Conservation (phyloP, 2,113 vertebrate species). For the Mesitornis unicolor region DNA sequence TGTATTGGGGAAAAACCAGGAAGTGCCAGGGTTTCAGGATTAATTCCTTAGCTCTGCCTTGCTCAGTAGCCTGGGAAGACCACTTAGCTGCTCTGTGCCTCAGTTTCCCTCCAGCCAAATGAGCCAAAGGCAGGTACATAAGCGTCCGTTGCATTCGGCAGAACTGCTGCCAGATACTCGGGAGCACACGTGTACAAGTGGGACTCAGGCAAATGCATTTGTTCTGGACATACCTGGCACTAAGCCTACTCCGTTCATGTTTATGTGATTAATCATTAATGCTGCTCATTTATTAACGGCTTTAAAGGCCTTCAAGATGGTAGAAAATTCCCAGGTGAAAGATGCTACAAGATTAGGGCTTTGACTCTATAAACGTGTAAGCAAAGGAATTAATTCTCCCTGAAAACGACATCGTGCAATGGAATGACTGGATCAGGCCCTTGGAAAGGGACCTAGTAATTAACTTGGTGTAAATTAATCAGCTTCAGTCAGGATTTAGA, state of each 20-base stretch:
- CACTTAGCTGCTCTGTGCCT: background rate
- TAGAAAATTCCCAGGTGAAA: background rate
- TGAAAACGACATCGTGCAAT: background rate
- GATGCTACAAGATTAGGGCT: background rate
- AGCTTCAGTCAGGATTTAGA: background rate
- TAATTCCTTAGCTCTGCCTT: background rate
- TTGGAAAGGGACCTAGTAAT: background rate
- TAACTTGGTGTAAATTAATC: constrained; percentile 1
- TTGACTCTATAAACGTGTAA: background rate
- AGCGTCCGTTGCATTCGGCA: background rate
- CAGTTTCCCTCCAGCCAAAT: background rate
- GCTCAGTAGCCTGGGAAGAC: background rate
- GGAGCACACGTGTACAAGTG: background rate
- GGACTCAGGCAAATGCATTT: background rate
- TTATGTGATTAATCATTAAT: background rate
- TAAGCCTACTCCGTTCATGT: background rate
- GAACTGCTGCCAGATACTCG: background rate
- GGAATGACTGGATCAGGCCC: background rate
- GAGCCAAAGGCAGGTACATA: background rate
- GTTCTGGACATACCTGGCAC: background rate
- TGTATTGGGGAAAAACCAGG: accelerated
- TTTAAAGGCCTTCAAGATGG: background rate
- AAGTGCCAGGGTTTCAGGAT: background rate
- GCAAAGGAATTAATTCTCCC: background rate
- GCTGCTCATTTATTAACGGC: background rate